Evolutionary conservation across 2,888 invertebrate species (phyloP).

Genomic region (Dryobotodes eremita): DNA sequence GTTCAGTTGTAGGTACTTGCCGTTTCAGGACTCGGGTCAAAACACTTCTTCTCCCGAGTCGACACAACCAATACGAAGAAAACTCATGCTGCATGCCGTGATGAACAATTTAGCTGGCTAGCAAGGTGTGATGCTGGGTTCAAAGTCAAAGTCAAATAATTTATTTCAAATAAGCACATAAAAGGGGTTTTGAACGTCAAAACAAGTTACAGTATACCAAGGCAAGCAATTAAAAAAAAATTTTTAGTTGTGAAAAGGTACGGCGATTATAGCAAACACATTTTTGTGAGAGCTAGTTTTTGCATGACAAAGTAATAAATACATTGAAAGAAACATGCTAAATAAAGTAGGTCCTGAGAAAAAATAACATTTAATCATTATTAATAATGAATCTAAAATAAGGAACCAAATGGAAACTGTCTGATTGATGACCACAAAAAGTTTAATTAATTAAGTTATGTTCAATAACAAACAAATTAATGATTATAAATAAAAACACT

Average conservation of each 20-base stretch:
- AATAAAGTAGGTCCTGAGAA: neutral
- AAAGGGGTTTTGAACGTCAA: no score
- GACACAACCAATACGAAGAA: neutral
- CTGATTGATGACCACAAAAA: constrained; percentile 50
- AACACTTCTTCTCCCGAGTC: no score
- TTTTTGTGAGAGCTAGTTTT: neutral
- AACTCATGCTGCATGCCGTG: neutral
- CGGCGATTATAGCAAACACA: neutral
- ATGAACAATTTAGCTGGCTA: neutral
- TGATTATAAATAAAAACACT: constrained; percentile 16
- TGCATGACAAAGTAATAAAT: constrained; percentile 14
- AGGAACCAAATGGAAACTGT: neutral
- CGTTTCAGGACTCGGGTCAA: no score
- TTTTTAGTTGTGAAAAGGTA: neutral
- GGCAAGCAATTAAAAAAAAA: neutral
- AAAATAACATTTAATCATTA: neutral
- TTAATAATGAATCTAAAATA: neutral
- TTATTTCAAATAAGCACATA: no score
- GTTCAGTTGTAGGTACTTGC: neutral
- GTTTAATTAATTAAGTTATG: constrained; percentile 41
- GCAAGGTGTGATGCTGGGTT: no score
- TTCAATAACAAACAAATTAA: constrained; percentile 39
- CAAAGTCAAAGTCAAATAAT: neutral
- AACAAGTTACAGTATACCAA: neutral
- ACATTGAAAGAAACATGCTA: neutral